Conservation (phyloP, 92 coral and sea anemone genomes). For the Bergia sp. region DNA sequence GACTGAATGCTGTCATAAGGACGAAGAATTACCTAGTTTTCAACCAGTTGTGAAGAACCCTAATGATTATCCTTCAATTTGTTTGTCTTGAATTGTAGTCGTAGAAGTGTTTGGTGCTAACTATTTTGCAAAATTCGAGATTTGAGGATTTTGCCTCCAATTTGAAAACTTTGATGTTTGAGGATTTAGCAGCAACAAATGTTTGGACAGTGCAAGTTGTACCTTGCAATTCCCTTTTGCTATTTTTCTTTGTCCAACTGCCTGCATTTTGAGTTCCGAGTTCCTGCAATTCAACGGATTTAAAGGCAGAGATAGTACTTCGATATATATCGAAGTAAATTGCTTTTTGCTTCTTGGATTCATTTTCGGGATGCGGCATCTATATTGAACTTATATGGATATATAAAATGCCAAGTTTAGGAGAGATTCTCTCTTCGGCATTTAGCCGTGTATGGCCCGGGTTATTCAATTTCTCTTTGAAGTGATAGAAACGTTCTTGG, state of each 20-base stretch:
- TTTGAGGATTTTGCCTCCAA: too few species aligned
- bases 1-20: too few species aligned
- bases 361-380: background rate
- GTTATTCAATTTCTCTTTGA: background rate
- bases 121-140: too few species aligned
- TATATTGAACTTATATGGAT: too few species aligned
- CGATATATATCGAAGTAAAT: too few species aligned
- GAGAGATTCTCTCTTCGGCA: background rate
- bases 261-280: background rate
- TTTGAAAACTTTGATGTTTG: background rate
- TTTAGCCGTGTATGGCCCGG: background rate
- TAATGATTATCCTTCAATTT: background rate
- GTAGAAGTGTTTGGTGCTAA: background rate
- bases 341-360: background rate
- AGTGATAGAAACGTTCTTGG: background rate
- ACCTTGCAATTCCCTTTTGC: background rate
- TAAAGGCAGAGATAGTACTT: background rate
- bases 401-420: background rate
- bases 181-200: background rate
- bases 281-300: background rate
- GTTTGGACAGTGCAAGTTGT: background rate
- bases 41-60: background rate
- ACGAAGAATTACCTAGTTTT: too few species aligned
- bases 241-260: background rate
- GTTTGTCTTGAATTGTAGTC: background rate